These are phyloP conservation scores for Hydrochoerus hydrochaeris DNA, from an alignment of 2,113 vertebrate species.

Conservation along the genomic window DNA sequence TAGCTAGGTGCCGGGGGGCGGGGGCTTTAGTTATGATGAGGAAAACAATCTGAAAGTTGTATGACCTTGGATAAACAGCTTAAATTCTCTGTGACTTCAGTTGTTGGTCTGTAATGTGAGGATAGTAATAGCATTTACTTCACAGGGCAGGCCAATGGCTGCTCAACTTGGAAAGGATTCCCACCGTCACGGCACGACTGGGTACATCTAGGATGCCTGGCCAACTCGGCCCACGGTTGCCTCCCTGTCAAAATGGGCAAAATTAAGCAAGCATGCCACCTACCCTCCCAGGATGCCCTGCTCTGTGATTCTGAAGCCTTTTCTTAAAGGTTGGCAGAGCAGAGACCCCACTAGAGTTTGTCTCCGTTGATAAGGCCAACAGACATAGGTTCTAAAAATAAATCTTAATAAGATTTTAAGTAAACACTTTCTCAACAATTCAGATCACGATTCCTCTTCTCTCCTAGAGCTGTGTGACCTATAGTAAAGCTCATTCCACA, in stretches of 20 bases:
- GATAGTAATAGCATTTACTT: too few species aligned
- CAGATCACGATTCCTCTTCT: neutral
- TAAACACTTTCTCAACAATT: slow-evolving; percentile 37
- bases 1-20: too few species aligned
- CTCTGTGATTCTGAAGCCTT: neutral
- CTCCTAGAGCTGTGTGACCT: slow-evolving; percentile 25
- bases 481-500: neutral
- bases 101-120: neutral
- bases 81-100: neutral
- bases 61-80: neutral
- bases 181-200: neutral
- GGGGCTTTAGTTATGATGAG: neutral
- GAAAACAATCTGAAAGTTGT: neutral
- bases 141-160: neutral
- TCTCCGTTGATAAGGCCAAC: slow-evolving; percentile 45
- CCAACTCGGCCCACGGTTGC: neutral
- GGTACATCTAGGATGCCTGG: neutral
- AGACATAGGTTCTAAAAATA: slow-evolving; percentile 69
- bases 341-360: slow-evolving; percentile 7
- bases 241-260: neutral
- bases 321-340: slow-evolving; percentile 51
- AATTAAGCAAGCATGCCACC: neutral
- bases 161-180: neutral
- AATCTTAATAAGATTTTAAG: slow-evolving; percentile 66
- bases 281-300: neutral